A percentile compares a stretch with the other conserved stretches of the same genome.
phyloP scores from a whole-genome alignment of 2,113 vertebrate species.

The Beaufortia kweichowensis region DNA sequence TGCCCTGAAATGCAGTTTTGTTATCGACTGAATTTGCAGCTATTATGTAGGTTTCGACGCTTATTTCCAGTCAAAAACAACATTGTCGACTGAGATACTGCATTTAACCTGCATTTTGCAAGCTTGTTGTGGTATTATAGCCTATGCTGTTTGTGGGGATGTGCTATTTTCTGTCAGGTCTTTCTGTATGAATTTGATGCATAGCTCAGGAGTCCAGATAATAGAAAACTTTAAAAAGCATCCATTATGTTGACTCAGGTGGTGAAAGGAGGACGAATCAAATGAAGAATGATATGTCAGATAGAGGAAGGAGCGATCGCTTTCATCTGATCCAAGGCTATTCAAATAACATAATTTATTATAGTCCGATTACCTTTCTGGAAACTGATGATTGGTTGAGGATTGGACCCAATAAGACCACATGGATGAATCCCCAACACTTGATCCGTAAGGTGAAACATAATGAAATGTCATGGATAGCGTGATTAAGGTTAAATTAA shows the following conservation, averaged over 20 bases:
- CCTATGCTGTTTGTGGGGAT: conserved; percentile 27
- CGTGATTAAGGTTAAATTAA: conserved; percentile 18
- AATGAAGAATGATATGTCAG: conserved; percentile 32
- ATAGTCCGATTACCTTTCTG: conserved; percentile 7
- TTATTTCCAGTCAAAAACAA: not conserved
- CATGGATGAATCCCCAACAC: not conserved
- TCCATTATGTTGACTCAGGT: conserved; percentile 25
- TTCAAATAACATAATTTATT: conserved; percentile 21
- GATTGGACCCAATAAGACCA: not conserved
- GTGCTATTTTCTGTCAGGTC: conserved; percentile 41
- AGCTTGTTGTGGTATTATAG: conserved; percentile 24
- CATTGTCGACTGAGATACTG: conserved; percentile 26
- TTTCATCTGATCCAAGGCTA: conserved; percentile 25
- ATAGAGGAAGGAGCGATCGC: not conserved
- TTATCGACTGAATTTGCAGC: too few relatives aligned
- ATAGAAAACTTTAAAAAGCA: conserved; percentile 50
- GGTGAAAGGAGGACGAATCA: not conserved
- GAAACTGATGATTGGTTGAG: not conserved
- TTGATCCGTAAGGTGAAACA: not conserved
- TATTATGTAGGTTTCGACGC: not conserved
- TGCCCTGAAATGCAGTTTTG: too few relatives aligned
- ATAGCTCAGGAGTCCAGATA: conserved; percentile 40
- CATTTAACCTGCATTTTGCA: conserved; percentile 33
- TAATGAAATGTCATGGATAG: conserved; percentile 16
- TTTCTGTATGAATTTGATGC: conserved; percentile 38